A percentile compares a stretch with the other conserved stretches of the same genome.
phyloP scores from a whole-genome alignment of 1,140 invertebrate genomes.

The Rhynchophorus ferrugineus region DNA sequence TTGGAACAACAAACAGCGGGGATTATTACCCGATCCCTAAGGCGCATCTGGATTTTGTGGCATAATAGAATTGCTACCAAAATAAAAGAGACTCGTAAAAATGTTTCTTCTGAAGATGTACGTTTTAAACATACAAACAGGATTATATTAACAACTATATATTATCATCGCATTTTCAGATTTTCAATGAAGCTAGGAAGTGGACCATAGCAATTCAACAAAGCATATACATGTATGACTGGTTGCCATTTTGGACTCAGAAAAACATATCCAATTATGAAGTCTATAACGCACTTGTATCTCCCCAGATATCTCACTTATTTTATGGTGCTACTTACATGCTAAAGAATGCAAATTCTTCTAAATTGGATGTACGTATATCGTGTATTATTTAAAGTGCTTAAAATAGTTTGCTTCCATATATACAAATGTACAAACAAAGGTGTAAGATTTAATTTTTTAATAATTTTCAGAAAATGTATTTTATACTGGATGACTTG shows the following conservation, averaged over 20 bases:
- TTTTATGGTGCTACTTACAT: slow-evolving; percentile 55
- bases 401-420: too few relatives aligned
- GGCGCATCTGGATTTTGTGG: slow-evolving; percentile 55
- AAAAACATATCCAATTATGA: slow-evolving; percentile 41
- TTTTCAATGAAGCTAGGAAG: slow-evolving; percentile 54
- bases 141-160: slow-evolving; percentile 36
- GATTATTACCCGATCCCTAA: too few relatives aligned
- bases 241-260: slow-evolving; percentile 39
- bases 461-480: too few relatives aligned
- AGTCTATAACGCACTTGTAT: slow-evolving; percentile 50
- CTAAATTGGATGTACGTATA: too few relatives aligned
- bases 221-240: slow-evolving; percentile 47
- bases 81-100: slow-evolving; percentile 36
- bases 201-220: slow-evolving; percentile 52
- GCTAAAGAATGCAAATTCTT: slow-evolving; percentile 60
- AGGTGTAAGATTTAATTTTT: too few relatives aligned
- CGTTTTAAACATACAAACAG: background rate
- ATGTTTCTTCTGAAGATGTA: slow-evolving; percentile 37
- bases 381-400: too few relatives aligned
- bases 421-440: too few relatives aligned
- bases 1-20: too few relatives aligned
- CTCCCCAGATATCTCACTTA: slow-evolving; percentile 61
- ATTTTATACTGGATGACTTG: too few relatives aligned
- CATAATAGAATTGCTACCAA: slow-evolving; percentile 51
- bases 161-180: slow-evolving; percentile 18